Percentiles rank a stretch among this genome's conserved stretches.
Conservation (phyloP, 2,888 invertebrate genomes). For the Sisyra nigra region DNA sequence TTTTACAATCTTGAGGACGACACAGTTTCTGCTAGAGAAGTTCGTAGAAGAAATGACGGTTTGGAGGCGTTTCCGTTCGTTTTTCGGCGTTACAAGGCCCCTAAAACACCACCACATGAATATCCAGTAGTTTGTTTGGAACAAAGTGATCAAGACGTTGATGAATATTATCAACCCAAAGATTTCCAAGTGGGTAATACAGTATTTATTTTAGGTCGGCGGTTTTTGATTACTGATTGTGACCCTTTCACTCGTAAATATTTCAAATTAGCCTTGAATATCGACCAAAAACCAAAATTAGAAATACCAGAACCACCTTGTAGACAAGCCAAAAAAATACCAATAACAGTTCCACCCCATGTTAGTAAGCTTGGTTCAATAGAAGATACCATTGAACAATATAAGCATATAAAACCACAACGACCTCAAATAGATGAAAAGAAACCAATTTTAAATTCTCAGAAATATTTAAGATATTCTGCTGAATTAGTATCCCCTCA, state of each 20-base stretch:
- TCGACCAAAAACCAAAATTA: conserved; percentile 27
- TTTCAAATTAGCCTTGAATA: conserved; percentile 30
- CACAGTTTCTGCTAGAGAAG: conserved; percentile 60
- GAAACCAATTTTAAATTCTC: conserved; percentile 56
- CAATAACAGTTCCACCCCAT: conserved; percentile 38
- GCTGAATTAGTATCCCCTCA: conserved; percentile 62
- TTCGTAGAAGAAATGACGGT: conserved; percentile 53
- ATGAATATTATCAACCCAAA: conserved; percentile 59
- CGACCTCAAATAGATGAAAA: conserved; percentile 60
- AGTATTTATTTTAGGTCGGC: conserved; percentile 47
- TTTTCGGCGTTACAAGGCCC: conserved; percentile 58
- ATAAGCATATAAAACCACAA: conserved; percentile 50
- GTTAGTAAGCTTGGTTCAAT: conserved; percentile 55
- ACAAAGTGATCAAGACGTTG: conserved; percentile 49
- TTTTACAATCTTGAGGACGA: conserved; percentile 71
- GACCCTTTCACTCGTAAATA: conserved; percentile 67
- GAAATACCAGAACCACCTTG: conserved; percentile 14
- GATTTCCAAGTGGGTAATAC: conserved; percentile 64
- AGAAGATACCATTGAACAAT: conserved; percentile 62
- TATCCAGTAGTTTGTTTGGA: conserved; percentile 49
- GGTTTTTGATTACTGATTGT: conserved; percentile 63
- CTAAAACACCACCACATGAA: conserved; percentile 44
- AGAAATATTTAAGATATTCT: conserved; percentile 47
- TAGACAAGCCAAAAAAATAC: too few relatives aligned
- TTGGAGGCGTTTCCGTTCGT: conserved; percentile 61